phyloP scores from a whole-genome alignment of 2,113 vertebrate species.

The Trochalopteron elliotii region DNA sequence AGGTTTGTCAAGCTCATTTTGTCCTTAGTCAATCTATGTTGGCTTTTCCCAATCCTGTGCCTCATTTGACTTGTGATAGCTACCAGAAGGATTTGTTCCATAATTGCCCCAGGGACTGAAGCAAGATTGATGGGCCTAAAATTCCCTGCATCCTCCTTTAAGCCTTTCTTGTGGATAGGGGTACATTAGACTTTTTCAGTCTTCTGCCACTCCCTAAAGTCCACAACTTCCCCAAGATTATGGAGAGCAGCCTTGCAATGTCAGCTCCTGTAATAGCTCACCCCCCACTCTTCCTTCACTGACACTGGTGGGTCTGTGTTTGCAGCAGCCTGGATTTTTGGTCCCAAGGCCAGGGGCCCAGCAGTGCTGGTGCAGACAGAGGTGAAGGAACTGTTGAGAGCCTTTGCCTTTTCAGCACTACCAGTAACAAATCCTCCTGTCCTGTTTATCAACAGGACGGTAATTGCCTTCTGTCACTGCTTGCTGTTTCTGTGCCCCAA shows the following conservation, averaged over 20 bases:
- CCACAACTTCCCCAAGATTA: not conserved
- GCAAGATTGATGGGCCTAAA: not conserved
- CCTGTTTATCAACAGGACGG: accelerated
- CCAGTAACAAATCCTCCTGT: not conserved
- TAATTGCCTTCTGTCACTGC: not conserved
- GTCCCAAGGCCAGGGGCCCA: not conserved
- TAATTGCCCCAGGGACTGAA: not conserved
- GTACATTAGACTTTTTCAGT: not conserved
- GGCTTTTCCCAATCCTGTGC: not conserved
- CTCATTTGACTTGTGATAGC: not conserved
- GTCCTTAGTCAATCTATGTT: not conserved
- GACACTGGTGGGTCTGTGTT: not conserved
- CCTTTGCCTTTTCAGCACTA: not conserved
- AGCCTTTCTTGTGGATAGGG: not conserved
- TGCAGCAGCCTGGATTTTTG: not conserved
- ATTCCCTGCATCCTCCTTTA: not conserved
- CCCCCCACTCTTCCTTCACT: not conserved
- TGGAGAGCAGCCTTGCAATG: not conserved
- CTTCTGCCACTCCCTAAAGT: not conserved
- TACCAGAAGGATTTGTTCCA: not conserved
- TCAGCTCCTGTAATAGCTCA: not conserved
- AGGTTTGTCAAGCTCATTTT: not conserved
- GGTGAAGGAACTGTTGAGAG: not conserved
- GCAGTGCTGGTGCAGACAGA: not conserved
- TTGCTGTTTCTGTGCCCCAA: not conserved